Evolutionary conservation across 1,140 invertebrate species (phyloP).

Genomic region (Muscidifurax raptorellus): DNA sequence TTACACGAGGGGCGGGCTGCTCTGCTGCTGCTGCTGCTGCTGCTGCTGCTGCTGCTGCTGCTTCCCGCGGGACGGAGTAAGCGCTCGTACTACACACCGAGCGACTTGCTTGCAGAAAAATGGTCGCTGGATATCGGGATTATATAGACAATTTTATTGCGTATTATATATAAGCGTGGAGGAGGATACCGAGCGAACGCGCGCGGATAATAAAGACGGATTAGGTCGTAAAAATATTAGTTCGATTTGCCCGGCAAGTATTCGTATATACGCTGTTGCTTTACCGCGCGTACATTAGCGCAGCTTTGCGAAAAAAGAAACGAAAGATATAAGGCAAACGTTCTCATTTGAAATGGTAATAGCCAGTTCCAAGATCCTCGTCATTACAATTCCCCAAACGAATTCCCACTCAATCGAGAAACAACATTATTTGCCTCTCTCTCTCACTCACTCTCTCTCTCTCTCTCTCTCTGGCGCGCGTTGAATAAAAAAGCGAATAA

Average conservation of each 20-base stretch:
- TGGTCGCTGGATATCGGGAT: slow-evolving; percentile 4
- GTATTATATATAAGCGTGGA: neutral
- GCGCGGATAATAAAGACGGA: slow-evolving; percentile 34
- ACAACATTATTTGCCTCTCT: neutral
- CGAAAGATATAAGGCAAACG: no score
- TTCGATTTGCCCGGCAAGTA: neutral
- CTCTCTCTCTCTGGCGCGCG: neutral
- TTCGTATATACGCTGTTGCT: no score
- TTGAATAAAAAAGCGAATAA: neutral
- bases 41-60: neutral
- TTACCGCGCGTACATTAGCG: no score
- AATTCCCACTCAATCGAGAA: neutral
- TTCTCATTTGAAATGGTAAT: neutral
- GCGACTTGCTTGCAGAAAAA: slow-evolving; percentile 32
- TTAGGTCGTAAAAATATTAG: slow-evolving; percentile 39
- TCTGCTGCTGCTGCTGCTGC: slow-evolving; percentile 40
- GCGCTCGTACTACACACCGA: neutral
- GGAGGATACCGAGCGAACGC: neutral
- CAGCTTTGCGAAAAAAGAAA: no score
- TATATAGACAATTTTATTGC: slow-evolving; percentile 32
- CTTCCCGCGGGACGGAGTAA: neutral
- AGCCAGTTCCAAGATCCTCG: no score
- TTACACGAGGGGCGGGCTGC: slow-evolving; percentile 60
- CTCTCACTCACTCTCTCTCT: no score
- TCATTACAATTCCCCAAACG: neutral